Evolutionary conservation across 2,888 invertebrate genomes (phyloP).

Genomic region (Hofmannophila pseudospretella): DNA sequence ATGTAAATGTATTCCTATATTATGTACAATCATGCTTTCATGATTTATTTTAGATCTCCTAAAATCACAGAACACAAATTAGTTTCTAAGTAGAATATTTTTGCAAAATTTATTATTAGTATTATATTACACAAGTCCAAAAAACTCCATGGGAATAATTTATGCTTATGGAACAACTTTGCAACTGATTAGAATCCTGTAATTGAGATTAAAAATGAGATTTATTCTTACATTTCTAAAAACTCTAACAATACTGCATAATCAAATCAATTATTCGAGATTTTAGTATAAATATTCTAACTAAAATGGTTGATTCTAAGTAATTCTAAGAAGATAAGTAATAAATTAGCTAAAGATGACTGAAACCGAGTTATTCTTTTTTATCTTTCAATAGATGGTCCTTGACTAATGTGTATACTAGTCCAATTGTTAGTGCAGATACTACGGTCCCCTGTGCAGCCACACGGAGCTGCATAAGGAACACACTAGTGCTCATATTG

Average conservation of each 20-base stretch:
- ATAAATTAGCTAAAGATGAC: constrained; percentile 8
- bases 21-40: too few relatives aligned
- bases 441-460: constrained; percentile 91
- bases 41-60: too few relatives aligned
- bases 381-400: constrained; percentile 62
- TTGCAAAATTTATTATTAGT: not conserved
- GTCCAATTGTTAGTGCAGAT: constrained; percentile 84
- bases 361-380: constrained; percentile 26
- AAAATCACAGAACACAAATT: constrained; percentile 45
- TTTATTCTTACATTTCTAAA: too few relatives aligned
- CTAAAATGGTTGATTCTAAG: not conserved
- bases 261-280: too few relatives aligned
- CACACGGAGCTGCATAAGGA: constrained; percentile 90
- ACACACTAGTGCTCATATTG: constrained; percentile 88
- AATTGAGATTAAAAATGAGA: too few relatives aligned
- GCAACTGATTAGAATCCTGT: not conserved
- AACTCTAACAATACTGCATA: too few relatives aligned
- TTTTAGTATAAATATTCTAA: not conserved
- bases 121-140: not conserved
- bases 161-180: not conserved
- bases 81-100: constrained; percentile 11
- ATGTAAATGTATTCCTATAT: too few relatives aligned
- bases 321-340: not conserved
- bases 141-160: too few relatives aligned
- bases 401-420: constrained; percentile 82